A percentile compares a stretch with the other conserved stretches of the same genome.
phyloP scores from a whole-genome alignment of 35 echinoderm and acorn worm genomes.

The Acanthaster planci region DNA sequence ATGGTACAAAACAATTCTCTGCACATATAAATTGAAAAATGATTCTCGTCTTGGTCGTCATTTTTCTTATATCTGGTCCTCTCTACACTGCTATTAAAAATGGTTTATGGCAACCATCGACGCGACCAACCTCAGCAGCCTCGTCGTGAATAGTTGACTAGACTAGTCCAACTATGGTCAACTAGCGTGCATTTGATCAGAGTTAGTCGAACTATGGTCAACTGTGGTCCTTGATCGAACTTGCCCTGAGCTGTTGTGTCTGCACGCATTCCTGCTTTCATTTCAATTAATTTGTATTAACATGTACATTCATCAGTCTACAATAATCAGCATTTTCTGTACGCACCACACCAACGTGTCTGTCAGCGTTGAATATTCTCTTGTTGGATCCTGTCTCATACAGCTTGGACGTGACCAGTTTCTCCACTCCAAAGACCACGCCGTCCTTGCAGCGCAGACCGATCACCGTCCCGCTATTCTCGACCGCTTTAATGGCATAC shows the following conservation, averaged over 20 bases:
- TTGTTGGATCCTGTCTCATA: slow-evolving; percentile 96
- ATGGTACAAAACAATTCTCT: too few relatives aligned
- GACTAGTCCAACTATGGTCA: too few relatives aligned
- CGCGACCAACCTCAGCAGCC: too few relatives aligned
- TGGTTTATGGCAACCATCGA: too few relatives aligned
- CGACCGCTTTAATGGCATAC: slow-evolving; percentile 98
- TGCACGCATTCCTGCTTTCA: neutral
- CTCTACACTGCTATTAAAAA: too few relatives aligned
- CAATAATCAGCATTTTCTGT: neutral
- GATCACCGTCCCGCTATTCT: slow-evolving; percentile 96
- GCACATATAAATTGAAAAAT: too few relatives aligned
- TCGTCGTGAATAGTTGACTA: neutral
- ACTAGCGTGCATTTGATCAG: too few relatives aligned
- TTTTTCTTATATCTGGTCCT: too few relatives aligned
- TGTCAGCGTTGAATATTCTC: slow-evolving; percentile 94
- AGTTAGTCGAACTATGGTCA: too few relatives aligned
- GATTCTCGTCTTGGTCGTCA: too few relatives aligned
- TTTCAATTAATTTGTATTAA: neutral
- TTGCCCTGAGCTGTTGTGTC: neutral
- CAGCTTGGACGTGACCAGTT: slow-evolving; percentile 89
- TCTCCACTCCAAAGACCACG: slow-evolving; percentile 97
- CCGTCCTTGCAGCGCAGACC: slow-evolving; percentile 96
- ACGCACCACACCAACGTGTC: slow-evolving; percentile 98
- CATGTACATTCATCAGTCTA: neutral
- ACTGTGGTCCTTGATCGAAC: too few relatives aligned